phyloP scores from a whole-genome alignment of 2,888 invertebrate species.

The Augiades crinisus region DNA sequence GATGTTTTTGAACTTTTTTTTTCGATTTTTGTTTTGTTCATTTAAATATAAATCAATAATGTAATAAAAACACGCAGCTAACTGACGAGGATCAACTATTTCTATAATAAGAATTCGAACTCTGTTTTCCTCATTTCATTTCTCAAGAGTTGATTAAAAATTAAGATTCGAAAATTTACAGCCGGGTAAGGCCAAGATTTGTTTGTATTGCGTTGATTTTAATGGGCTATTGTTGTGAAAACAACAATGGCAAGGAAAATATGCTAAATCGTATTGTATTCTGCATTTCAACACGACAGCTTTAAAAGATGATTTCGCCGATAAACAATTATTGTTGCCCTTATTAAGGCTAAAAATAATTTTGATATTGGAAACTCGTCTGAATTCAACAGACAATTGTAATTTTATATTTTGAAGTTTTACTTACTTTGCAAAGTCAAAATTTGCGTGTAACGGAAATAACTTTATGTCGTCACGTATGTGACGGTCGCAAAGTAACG shows the following conservation, averaged over 20 bases:
- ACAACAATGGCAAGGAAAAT: slow-evolving; percentile 19
- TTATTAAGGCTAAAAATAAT: not conserved
- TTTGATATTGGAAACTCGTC: too few relatives aligned
- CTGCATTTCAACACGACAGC: slow-evolving; percentile 10
- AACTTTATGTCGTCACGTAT: too few relatives aligned
- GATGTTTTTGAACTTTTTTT: too few relatives aligned
- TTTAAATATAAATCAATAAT: too few relatives aligned
- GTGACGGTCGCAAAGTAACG: too few relatives aligned
- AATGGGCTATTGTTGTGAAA: slow-evolving; percentile 22
- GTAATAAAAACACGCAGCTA: too few relatives aligned
- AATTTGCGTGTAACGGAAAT: too few relatives aligned
- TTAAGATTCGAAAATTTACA: slow-evolving; percentile 10
- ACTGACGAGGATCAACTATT: too few relatives aligned
- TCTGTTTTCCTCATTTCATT: not conserved
- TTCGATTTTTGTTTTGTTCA: too few relatives aligned
- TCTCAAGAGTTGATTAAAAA: slow-evolving; percentile 10
- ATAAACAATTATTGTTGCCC: not conserved
- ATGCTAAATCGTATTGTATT: slow-evolving; percentile 19
- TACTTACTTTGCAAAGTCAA: too few relatives aligned
- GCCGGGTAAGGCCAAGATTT: slow-evolving; percentile 11
- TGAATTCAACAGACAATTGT: too few relatives aligned
- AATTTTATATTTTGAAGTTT: too few relatives aligned
- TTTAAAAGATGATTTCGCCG: not conserved
- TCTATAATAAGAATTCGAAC: not conserved
- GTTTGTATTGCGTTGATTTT: slow-evolving; percentile 18